phyloP scores from a whole-genome alignment of 2,888 invertebrate species.

The Synergus itoensis region DNA sequence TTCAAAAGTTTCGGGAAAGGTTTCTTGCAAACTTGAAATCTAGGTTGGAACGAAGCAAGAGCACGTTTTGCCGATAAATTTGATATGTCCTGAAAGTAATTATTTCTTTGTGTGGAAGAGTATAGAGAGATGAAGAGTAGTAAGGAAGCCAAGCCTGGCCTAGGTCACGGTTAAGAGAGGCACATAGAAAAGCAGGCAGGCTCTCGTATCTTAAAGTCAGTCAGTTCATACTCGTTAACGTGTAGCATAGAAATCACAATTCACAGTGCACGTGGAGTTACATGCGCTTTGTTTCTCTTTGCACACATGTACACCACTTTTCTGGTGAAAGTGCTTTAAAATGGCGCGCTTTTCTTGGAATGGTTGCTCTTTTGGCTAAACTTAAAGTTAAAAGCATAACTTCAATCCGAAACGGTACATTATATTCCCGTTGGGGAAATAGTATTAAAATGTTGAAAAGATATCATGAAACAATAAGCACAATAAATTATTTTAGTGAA shows the following conservation, averaged over 20 bases:
- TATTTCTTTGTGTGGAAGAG: conserved; percentile 21
- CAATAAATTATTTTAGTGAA: no score
- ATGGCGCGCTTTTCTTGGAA: not conserved
- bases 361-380: not conserved
- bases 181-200: not conserved
- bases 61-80: conserved; percentile 32
- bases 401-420: not conserved
- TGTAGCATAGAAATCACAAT: conserved; percentile 31
- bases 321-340: not conserved
- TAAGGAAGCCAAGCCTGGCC: conserved; percentile 21
- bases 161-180: conserved; percentile 31
- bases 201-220: conserved; percentile 26
- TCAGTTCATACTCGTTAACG: conserved; percentile 31
- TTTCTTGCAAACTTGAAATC: not conserved
- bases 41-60: conserved; percentile 1
- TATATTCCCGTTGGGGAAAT: not conserved
- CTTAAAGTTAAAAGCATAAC: not conserved
- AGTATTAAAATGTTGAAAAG: no score
- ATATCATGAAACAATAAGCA: no score
- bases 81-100: conserved; percentile 24
- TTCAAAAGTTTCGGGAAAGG: not conserved
- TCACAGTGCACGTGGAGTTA: conserved; percentile 20
- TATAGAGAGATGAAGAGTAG: not conserved
- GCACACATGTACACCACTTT: not conserved
- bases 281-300: conserved; percentile 13